Conservation (phyloP, 2,797 vertebrate genomes). For the Oophaga sylvatica region DNA sequence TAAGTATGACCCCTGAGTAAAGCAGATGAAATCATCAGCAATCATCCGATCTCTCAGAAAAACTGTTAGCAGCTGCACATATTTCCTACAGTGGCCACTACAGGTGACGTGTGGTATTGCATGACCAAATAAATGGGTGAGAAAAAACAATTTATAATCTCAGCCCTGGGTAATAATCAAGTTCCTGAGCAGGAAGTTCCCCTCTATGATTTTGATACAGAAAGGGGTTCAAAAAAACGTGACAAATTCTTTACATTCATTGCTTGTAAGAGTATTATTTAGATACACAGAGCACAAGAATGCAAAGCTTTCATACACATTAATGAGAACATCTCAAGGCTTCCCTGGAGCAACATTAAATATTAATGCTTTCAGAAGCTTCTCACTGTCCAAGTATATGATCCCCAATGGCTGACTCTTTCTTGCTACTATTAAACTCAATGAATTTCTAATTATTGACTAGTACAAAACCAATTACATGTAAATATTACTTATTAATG, state of each 20-base stretch:
- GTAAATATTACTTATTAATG: background rate
- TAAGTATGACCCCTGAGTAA: no score
- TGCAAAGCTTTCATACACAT: background rate
- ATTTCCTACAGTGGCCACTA: no score
- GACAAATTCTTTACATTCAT: background rate
- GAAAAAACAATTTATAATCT: no score
- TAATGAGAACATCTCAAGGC: background rate
- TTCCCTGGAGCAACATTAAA: background rate
- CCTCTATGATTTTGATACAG: background rate
- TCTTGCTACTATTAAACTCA: background rate
- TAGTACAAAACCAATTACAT: background rate
- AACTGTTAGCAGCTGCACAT: no score
- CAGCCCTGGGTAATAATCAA: background rate
- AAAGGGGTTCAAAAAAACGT: background rate
- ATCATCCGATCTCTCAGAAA: no score
- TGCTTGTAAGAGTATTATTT: background rate
- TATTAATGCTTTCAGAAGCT: slow-evolving; percentile 1
- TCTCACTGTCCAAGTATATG: background rate
- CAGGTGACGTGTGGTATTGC: no score
- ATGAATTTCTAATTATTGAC: background rate
- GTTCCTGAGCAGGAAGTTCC: background rate
- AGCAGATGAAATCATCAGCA: no score
- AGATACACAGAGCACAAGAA: background rate
- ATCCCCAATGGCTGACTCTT: background rate
- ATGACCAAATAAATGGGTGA: no score